These are phyloP conservation scores for Casuarius casuarius DNA, from an alignment of 2,113 vertebrate species.

Conservation along the genomic window DNA sequence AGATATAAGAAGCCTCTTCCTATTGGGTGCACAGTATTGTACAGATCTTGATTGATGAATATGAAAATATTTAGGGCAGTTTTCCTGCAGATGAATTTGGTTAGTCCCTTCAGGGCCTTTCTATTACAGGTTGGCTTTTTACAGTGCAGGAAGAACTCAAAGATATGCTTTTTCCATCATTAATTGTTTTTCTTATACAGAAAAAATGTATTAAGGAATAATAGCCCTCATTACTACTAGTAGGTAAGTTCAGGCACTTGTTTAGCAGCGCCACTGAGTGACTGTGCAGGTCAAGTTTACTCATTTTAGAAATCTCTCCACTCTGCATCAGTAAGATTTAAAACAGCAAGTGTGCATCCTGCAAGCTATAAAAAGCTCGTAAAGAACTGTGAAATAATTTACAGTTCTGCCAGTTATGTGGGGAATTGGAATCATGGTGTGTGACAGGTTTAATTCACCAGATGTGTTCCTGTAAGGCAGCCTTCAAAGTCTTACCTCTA, in stretches of 20 bases:
- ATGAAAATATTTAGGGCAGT: neutral
- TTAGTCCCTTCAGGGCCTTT: neutral
- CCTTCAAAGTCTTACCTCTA: slow-evolving; percentile 26
- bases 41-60: neutral
- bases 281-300: neutral
- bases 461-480: slow-evolving; percentile 1
- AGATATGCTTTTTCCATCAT: neutral
- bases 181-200: neutral
- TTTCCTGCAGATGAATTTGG: neutral
- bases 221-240: neutral
- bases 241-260: neutral
- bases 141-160: neutral
- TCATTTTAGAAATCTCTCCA: slow-evolving; percentile 8
- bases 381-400: slow-evolving; percentile 41
- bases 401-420: neutral
- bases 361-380: neutral
- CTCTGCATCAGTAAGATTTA: slow-evolving; percentile 8
- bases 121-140: neutral
- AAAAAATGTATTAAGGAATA: neutral
- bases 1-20: neutral
- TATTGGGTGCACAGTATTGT: neutral
- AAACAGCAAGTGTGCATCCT: slow-evolving; percentile 1
- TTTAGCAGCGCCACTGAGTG: neutral
- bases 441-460: slow-evolving; percentile 22
- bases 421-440: neutral